Evolutionary conservation across 2,888 invertebrate genomes (phyloP).

Genomic region (Perizoma flavofasciatum): DNA sequence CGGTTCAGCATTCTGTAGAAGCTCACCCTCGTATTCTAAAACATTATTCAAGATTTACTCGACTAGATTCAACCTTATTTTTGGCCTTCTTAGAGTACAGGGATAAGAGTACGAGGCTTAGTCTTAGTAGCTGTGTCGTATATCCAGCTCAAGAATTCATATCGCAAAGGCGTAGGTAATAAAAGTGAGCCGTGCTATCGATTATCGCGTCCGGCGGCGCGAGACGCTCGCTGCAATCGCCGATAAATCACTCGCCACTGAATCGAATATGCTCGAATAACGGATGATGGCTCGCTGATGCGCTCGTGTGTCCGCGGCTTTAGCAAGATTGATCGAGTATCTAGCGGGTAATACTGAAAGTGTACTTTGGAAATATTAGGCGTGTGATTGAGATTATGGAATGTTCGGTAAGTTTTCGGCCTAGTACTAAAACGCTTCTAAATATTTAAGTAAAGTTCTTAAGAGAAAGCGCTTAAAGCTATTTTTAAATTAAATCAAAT

Average conservation of each 20-base stretch:
- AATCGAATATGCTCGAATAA: conserved; percentile 54
- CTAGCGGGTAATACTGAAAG: conserved; percentile 13
- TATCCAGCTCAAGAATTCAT: conserved; percentile 18
- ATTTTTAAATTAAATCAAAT: too few species aligned
- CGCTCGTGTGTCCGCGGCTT: conserved; percentile 49
- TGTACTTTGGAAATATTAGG: conserved; percentile 7
- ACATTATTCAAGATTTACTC: too few species aligned
- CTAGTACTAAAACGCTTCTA: too few species aligned
- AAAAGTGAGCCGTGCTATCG: conserved; percentile 68
- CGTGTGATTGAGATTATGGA: conserved; percentile 8
- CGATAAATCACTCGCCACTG: conserved; percentile 66
- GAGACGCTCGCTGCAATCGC: conserved; percentile 64
- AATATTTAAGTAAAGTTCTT: too few species aligned
- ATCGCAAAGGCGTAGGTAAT: conserved; percentile 44
- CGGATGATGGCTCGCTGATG: conserved; percentile 53
- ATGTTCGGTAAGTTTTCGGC: background rate
- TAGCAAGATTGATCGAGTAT: conserved; percentile 49
- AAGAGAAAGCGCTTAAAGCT: too few species aligned
- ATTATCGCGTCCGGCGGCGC: conserved; percentile 68
- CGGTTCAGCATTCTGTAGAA: too few species aligned
- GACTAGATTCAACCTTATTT: too few species aligned
- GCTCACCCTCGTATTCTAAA: too few species aligned
- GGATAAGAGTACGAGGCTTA: too few species aligned
- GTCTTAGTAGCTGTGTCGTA: too few species aligned
- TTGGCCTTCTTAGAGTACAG: too few species aligned